Conservation (phyloP, 1,140 invertebrate genomes). For the Zaprionus tsacasi region DNA sequence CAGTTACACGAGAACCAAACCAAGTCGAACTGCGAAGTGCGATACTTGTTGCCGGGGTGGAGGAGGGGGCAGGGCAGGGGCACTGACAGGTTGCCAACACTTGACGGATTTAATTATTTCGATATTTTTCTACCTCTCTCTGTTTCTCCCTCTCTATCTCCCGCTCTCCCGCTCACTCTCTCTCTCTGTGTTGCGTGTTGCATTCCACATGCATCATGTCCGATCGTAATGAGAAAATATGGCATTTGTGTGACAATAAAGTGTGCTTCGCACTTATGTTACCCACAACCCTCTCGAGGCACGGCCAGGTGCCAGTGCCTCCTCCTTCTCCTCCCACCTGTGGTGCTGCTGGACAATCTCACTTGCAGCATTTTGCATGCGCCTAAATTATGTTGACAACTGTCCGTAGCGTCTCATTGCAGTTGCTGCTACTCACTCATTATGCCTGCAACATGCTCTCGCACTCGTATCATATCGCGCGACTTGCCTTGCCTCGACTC, state of each 20-base stretch:
- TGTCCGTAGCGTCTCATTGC: conserved; percentile 80
- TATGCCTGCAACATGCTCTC: conserved; percentile 61
- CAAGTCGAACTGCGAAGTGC: conserved; percentile 1
- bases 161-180: not conserved
- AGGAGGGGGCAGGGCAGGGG: not conserved
- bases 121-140: conserved; percentile 49
- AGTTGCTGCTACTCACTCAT: conserved; percentile 76
- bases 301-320: not conserved
- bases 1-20: conserved; percentile 24
- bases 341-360: conserved; percentile 34
- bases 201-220: conserved; percentile 84
- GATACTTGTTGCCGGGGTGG: not conserved
- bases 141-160: conserved; percentile 2
- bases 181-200: conserved; percentile 42
- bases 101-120: conserved; percentile 84
- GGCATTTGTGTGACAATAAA: conserved; percentile 84
- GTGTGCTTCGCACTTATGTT: conserved; percentile 84
- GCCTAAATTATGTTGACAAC: conserved; percentile 82
- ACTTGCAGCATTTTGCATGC: conserved; percentile 68
- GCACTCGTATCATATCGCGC: conserved; percentile 73
- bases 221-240: conserved; percentile 84
- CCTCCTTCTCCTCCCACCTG: conserved; percentile 7
- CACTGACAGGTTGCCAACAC: conserved; percentile 75
- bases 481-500: not conserved
- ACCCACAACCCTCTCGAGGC: conserved; percentile 48